phyloP scores from a whole-genome alignment of 2,113 vertebrate species.

The Myxocyprinus asiaticus region DNA sequence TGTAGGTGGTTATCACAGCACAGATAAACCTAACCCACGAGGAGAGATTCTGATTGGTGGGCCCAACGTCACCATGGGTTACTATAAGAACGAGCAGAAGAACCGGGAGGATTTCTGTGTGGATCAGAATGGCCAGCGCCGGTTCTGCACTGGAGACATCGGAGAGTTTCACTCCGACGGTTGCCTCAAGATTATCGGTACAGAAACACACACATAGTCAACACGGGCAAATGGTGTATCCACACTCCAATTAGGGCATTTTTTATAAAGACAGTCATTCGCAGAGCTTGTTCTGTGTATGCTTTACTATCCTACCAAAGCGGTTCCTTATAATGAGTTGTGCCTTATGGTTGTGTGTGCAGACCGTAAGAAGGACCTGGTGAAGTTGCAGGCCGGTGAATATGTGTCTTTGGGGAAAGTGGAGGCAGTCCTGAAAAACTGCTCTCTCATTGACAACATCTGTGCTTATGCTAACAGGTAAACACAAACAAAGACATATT shows the following conservation, averaged over 20 bases:
- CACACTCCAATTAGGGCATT: background rate
- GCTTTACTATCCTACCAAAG: no score
- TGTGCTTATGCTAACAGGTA: conserved; percentile 98
- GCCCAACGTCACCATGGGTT: conserved; percentile 91
- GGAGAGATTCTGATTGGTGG: conserved; percentile 96
- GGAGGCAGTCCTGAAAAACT: conserved; percentile 94
- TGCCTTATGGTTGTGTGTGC: conserved; percentile 10
- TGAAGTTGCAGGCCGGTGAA: conserved; percentile 95
- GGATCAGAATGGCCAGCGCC: conserved; percentile 87
- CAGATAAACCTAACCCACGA: conserved; percentile 89
- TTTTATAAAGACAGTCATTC: no score
- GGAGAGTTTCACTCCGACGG: conserved; percentile 92
- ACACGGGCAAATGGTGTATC: background rate
- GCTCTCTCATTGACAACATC: conserved; percentile 92
- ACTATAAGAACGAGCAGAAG: conserved; percentile 88
- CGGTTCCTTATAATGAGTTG: no score
- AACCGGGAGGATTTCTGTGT: conserved; percentile 87
- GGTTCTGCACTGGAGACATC: conserved; percentile 96
- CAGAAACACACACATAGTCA: conserved; percentile 48
- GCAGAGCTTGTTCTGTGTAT: no score
- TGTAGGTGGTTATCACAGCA: conserved; percentile 90
- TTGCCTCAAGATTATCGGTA: conserved; percentile 97
- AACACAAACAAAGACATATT: background rate
- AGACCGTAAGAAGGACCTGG: conserved; percentile 98
- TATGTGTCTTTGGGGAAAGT: conserved; percentile 98